Evolutionary conservation across 2,797 vertebrate genomes (phyloP).

Genomic region (Muscicapa striata): DNA sequence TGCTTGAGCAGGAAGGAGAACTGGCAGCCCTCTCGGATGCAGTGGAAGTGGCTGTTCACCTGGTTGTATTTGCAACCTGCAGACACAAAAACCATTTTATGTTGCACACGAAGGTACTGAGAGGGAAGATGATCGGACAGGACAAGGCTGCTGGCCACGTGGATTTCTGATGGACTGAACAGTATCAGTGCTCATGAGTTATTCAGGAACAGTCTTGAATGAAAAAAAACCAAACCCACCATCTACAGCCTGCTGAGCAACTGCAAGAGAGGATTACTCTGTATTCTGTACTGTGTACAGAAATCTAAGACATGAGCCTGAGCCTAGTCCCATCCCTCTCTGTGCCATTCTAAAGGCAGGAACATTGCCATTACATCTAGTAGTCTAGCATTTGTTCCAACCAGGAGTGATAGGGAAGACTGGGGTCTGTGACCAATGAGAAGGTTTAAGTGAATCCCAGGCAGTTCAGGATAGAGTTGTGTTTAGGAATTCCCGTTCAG

Average conservation of each 20-base stretch:
- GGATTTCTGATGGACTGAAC: not conserved
- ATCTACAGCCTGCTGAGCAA: not conserved
- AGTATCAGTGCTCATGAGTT: not conserved
- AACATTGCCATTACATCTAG: not conserved
- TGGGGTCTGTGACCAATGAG: not conserved
- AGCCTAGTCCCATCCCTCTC: not conserved
- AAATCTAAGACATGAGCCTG: not conserved
- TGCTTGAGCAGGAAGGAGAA: conserved; percentile 99
- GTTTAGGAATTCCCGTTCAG: not conserved
- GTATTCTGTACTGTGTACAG: not conserved
- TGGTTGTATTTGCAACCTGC: conserved; percentile 99
- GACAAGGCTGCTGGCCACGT: not conserved
- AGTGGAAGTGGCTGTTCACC: conserved; percentile 99
- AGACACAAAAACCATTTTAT: not conserved
- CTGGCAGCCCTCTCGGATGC: conserved; percentile 97
- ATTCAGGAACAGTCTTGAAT: not conserved
- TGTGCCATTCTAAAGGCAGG: not conserved
- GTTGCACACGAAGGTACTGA: not conserved
- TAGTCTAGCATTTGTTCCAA: not conserved
- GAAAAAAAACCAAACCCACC: not conserved
- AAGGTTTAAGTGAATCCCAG: not conserved
- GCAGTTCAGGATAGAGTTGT: not conserved
- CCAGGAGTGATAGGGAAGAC: not conserved
- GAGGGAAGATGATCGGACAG: not conserved
- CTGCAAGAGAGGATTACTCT: not conserved